Evolutionary conservation across 2,888 invertebrate species (phyloP).

Genomic region (Iphiclides podalirius): DNA sequence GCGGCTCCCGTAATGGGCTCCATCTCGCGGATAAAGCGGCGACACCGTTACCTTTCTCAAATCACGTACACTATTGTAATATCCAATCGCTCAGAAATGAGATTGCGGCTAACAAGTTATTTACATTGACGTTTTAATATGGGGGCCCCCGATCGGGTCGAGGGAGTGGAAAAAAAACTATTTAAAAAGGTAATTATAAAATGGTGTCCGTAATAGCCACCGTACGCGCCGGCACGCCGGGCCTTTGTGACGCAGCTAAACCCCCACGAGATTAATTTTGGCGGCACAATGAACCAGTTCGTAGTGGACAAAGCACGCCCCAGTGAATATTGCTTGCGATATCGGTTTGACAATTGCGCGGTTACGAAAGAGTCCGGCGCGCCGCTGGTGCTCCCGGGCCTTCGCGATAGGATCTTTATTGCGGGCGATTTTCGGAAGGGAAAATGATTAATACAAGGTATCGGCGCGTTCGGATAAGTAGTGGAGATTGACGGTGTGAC

Average conservation of each 20-base stretch:
- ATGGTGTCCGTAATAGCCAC: conserved; percentile 71
- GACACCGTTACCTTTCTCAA: conserved; percentile 79
- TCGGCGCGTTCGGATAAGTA: conserved; percentile 75
- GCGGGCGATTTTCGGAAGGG: conserved; percentile 59
- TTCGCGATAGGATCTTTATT: conserved; percentile 68
- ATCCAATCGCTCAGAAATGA: conserved; percentile 80
- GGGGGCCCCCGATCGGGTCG: conserved; percentile 35
- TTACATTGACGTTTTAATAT: conserved; percentile 81
- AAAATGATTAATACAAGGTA: conserved; percentile 75
- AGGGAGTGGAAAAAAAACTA: conserved; percentile 62
- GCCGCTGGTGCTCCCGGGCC: conserved; percentile 43
- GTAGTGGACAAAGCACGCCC: conserved; percentile 66
- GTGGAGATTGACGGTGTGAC: conserved; percentile 74
- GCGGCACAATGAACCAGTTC: conserved; percentile 72
- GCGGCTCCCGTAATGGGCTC: conserved; percentile 56
- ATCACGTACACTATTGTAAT: conserved; percentile 81
- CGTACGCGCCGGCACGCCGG: conserved; percentile 63
- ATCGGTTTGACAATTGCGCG: conserved; percentile 67
- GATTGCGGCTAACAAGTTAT: conserved; percentile 81
- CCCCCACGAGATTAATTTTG: conserved; percentile 75
- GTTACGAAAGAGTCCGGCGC: conserved; percentile 58
- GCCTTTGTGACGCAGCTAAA: conserved; percentile 74
- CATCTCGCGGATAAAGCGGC: conserved; percentile 75
- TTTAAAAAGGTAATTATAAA: conserved; percentile 79
- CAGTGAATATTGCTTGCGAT: conserved; percentile 71